Evolutionary conservation across 2,888 invertebrate species (phyloP).

Genomic region (Tenthredo livida): DNA sequence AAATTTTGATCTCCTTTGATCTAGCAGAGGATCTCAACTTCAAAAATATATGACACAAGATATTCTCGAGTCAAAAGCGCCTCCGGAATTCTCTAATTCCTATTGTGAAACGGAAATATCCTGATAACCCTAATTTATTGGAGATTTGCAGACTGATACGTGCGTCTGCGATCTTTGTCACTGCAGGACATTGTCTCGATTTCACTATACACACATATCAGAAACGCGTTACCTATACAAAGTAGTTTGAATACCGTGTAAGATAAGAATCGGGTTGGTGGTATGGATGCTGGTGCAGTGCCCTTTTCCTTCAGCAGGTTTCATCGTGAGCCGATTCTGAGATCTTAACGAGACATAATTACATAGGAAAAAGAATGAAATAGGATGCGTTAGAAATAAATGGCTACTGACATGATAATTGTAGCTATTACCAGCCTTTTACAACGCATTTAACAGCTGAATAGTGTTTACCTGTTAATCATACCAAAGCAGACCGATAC

Average conservation of each 20-base stretch:
- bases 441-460: constrained; percentile 76
- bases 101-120: neutral
- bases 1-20: constrained; percentile 27
- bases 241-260: constrained; percentile 37
- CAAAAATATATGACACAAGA: neutral
- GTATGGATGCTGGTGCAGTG: constrained; percentile 9
- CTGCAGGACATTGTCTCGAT: neutral
- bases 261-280: constrained; percentile 29
- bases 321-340: constrained; percentile 65
- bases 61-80: too few species aligned
- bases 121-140: neutral
- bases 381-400: constrained; percentile 69
- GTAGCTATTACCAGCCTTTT: constrained; percentile 74
- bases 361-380: constrained; percentile 70
- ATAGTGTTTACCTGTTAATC: constrained; percentile 74
- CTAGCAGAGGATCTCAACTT: constrained; percentile 29
- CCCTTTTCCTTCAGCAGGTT: constrained; percentile 61
- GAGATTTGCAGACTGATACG: constrained; percentile 5
- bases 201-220: neutral
- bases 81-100: neutral
- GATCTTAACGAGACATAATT: constrained; percentile 75
- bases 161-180: neutral
- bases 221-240: neutral
- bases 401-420: constrained; percentile 76
- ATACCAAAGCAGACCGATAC: constrained; percentile 57